Conservation (phyloP, 2,797 vertebrate species). For the Meda fulgida region DNA sequence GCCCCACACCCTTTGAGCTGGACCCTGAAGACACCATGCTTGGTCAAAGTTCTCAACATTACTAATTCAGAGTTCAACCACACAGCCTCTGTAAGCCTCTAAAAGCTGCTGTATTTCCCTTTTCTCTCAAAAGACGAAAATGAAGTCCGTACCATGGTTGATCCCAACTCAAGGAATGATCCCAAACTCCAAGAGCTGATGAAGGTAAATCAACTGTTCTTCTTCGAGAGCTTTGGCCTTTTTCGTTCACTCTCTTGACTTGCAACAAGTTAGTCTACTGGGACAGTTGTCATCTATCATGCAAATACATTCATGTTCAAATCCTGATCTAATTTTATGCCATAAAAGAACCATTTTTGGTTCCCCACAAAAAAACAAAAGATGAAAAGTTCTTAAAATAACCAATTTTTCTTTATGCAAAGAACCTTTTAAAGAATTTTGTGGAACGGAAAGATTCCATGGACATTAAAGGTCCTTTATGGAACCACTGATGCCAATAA, state of each 20-base stretch:
- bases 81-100: slow-evolving; percentile 15
- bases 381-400: no score
- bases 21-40: slow-evolving; percentile 91
- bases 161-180: slow-evolving; percentile 87
- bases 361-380: not conserved
- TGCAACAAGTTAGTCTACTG: not conserved
- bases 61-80: slow-evolving; percentile 4
- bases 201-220: slow-evolving; percentile 73
- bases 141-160: slow-evolving; percentile 89
- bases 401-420: no score
- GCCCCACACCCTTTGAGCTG: slow-evolving; percentile 86
- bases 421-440: not conserved
- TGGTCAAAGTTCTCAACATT: slow-evolving; percentile 73
- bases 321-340: not conserved
- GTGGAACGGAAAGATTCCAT: not conserved
- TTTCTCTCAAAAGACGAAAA: slow-evolving; percentile 81
- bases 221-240: not conserved
- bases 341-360: no score
- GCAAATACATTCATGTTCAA: not conserved
- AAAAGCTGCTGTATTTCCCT: not conserved
- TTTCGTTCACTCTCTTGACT: not conserved
- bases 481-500: not conserved
- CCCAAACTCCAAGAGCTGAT: slow-evolving; percentile 87
- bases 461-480: not conserved
- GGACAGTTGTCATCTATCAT: not conserved